Percentiles rank a stretch among this genome's conserved stretches.
These are phyloP conservation scores for Coptodon rendalli DNA, from an alignment of 2,113 vertebrate genomes.

Conservation along the genomic window DNA sequence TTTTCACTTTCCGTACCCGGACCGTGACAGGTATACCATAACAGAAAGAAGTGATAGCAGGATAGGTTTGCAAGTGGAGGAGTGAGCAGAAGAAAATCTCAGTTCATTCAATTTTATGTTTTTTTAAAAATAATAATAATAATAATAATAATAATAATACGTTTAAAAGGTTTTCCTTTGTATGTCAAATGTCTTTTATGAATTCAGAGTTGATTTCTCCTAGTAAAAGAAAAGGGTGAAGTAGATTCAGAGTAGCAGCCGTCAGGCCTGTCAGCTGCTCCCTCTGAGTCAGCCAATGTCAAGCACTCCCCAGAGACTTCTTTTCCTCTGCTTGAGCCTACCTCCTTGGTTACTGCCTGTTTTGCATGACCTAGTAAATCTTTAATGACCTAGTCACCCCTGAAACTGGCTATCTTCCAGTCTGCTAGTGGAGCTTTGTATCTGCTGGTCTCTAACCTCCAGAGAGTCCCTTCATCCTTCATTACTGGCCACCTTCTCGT, in stretches of 20 bases:
- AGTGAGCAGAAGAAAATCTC: background rate
- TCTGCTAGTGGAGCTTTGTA: background rate
- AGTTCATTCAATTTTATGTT: background rate
- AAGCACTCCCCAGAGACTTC: rapidly evolving
- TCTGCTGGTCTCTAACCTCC: background rate
- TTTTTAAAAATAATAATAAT: background rate
- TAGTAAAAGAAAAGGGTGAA: rapidly evolving
- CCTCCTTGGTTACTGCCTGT: background rate
- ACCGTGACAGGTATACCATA: rapidly evolving
- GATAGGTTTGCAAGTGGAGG: background rate
- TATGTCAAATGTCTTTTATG: rapidly evolving
- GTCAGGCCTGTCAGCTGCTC: rapidly evolving
- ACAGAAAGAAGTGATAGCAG: background rate
- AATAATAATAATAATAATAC: background rate
- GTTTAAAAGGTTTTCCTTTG: rapidly evolving
- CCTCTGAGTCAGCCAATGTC: background rate
- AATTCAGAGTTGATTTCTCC: background rate
- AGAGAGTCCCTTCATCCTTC: background rate
- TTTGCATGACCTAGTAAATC: background rate
- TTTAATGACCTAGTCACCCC: rapidly evolving
- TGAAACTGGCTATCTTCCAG: rapidly evolving
- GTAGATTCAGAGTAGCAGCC: rapidly evolving
- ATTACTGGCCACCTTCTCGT: background rate
- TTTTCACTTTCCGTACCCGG: background rate
- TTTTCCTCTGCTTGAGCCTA: background rate